These are phyloP conservation scores for Zonitis immaculata DNA, from an alignment of 2,888 invertebrate genomes.

Conservation along the genomic window DNA sequence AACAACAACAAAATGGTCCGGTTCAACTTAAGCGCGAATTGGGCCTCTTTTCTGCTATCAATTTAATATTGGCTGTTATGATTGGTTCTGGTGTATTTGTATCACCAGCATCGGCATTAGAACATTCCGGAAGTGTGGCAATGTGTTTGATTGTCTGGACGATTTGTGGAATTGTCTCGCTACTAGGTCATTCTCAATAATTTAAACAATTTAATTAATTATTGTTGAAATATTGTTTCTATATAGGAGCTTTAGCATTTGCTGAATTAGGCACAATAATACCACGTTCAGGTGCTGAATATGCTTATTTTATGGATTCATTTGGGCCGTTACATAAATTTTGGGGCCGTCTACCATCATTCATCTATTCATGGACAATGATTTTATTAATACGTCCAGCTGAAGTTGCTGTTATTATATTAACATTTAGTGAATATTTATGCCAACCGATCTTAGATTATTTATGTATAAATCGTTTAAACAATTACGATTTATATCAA, in stretches of 20 bases:
- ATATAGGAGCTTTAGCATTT: slow-evolving; percentile 74
- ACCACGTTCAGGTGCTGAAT: slow-evolving; percentile 76
- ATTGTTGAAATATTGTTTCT: too few relatives aligned
- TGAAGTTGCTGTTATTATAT: slow-evolving; percentile 70
- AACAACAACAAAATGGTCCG: background rate
- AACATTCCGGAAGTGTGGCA: slow-evolving; percentile 74
- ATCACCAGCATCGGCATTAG: slow-evolving; percentile 72
- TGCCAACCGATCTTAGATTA: slow-evolving; percentile 61
- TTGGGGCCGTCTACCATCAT: slow-evolving; percentile 70
- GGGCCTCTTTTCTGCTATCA: slow-evolving; percentile 75
- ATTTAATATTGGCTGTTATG: slow-evolving; percentile 82
- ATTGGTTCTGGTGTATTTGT: slow-evolving; percentile 89
- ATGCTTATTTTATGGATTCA: slow-evolving; percentile 72
- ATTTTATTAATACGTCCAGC: slow-evolving; percentile 70
- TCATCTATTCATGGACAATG: slow-evolving; percentile 73
- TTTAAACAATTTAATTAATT: too few relatives aligned
- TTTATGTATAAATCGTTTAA: slow-evolving; percentile 37
- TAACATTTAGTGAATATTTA: slow-evolving; percentile 73
- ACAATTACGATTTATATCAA: slow-evolving; percentile 42
- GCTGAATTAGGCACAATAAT: slow-evolving; percentile 77
- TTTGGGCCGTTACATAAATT: slow-evolving; percentile 63
- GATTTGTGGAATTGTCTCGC: slow-evolving; percentile 70
- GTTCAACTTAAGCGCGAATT: slow-evolving; percentile 68
- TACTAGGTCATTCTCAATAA: too few relatives aligned
- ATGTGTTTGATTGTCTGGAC: slow-evolving; percentile 75